Percentiles rank a stretch among this genome's conserved stretches.
These are phyloP conservation scores for Bursaphelenchus mucronatus DNA, from an alignment of 1,140 invertebrate genomes.

Conservation along the genomic window DNA sequence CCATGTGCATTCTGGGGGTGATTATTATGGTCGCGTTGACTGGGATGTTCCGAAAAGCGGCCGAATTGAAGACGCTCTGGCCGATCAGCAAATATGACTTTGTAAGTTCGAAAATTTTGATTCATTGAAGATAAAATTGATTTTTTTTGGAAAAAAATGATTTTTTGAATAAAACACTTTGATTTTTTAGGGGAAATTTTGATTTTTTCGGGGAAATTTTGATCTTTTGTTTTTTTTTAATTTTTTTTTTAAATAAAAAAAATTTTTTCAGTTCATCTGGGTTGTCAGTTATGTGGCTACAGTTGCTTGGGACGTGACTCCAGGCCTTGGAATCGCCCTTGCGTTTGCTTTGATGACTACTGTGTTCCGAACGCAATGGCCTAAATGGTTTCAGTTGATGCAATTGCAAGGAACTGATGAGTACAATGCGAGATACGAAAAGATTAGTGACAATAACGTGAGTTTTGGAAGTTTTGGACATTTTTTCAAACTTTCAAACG, in stretches of 20 bases:
- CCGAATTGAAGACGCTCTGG: conserved; percentile 49
- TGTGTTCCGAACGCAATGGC: conserved; percentile 35
- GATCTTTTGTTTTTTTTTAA: too few species aligned
- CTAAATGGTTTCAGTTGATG: conserved; percentile 6
- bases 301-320: conserved; percentile 47
- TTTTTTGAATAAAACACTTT: too few species aligned
- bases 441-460: conserved; percentile 39
- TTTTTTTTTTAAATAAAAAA: too few species aligned
- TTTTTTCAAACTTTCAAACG: too few species aligned
- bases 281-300: conserved; percentile 54
- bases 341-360: conserved; percentile 54
- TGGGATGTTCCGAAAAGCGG: conserved; percentile 54
- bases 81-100: conserved; percentile 57
- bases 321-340: conserved; percentile 48
- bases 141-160: too few species aligned
- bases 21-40: conserved; percentile 55
- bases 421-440: conserved; percentile 47
- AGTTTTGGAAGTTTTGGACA: background rate
- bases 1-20: conserved; percentile 56
- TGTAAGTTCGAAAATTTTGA: conserved; percentile 21
- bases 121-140: too few species aligned
- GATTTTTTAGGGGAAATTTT: too few species aligned
- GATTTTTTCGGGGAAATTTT: too few species aligned
- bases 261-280: conserved; percentile 49
- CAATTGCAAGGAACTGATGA: conserved; percentile 21